Base-by-base conservation (phyloP, 2,113 vertebrate genomes). In the Falcunculus frontatus region DNA sequence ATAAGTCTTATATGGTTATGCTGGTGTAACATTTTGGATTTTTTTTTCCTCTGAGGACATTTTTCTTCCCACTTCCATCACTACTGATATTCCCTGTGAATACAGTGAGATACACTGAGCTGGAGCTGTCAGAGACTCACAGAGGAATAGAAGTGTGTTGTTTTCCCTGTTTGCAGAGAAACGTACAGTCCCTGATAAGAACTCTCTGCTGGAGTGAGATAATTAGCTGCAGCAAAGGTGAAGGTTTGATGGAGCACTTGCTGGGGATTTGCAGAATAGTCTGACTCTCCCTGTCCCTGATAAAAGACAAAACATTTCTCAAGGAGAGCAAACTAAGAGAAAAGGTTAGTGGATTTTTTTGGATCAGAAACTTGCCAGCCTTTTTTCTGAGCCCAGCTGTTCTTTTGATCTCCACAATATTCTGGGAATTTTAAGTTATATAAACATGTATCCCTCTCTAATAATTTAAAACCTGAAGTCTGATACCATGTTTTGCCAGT, bases 171-270 rank as follows among this genome's bases (percentile, higher is more conserved):
- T 86, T 81, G 55, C 53, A 68, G 70, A 65, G 63, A 77, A 77
- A 62, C 3, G 4, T 33, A 32, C 10, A 17, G 63, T 8, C 30
- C 26, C 30, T 55, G 93, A 55, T 74, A 81, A 80, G 67, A 89
- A 52, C 63, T 50, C 10, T 2, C 42, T 85, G 70, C 57, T 1
- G 1, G 56, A 73, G 46, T 11, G 33, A 86, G 83, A 80, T 86
- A 93, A 92, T 69, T 47, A 93, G 68, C 59, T 74, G 72, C 83
- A 90, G 42, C 67, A 76, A 80, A 92, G 83, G 50, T 90, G 83
- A 84, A 74, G 76, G 89, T 42, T 83, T 93, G 76, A 89, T 81
- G 72, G 42, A 93, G 56, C 55, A 26, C 68, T 93, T 90, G 37
- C 59, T 87, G 52, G 83, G 32, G 33, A 68, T 62, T 81, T 83